Evolutionary conservation across 1,140 invertebrate species (phyloP), one percentile per base, ranked within the genome.

Genomic region (Zaprionus camerounensis): DNA sequence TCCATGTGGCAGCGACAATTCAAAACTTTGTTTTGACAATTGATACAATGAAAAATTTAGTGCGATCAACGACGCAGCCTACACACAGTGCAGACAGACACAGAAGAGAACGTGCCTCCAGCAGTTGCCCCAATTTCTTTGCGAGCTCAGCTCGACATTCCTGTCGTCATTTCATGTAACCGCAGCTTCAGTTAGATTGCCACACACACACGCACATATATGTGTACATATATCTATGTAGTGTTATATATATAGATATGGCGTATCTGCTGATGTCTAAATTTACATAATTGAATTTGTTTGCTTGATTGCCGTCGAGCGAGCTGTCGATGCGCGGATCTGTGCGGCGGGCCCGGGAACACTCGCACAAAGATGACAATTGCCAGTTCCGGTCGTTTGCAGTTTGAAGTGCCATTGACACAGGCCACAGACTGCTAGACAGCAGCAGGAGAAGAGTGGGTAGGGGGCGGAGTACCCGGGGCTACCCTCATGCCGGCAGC

Each of bases 241-340:
- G 28, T 41, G 28, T 41, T 28, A 55, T 41, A 20, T 53, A 44
- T 22, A 36, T 56, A 55, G 31, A 44, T 59, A 31, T 41, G 38
- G 53, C 36, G 49, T 59, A 57, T 59, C 59, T 59, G 64, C 65
- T 90, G 85, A 88, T 88, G 81, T 90, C 81, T 88, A 79, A 87
- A 91, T 91, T 91, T 91, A 91, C 90, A 91, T 91, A 91, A 91
- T 91, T 91, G 90, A 91, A 91, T 91, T 91, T 91, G 90, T 91
- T 88, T 91, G 85, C 85, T 90, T 85, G 86, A 90, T 90, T 90
- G 86, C 80, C 73, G 41, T 46, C 41, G 41, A 46, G 41, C 41
- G 76, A 91, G 86, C 82, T 91, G 85, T 88, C 85, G 85, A 90
- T 87, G 84, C 67, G 63, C 76, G 62, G 57, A 56, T 53, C 76